Evolutionary conservation across 2,113 vertebrate genomes (phyloP).

Genomic region (Urocolius indicus): DNA sequence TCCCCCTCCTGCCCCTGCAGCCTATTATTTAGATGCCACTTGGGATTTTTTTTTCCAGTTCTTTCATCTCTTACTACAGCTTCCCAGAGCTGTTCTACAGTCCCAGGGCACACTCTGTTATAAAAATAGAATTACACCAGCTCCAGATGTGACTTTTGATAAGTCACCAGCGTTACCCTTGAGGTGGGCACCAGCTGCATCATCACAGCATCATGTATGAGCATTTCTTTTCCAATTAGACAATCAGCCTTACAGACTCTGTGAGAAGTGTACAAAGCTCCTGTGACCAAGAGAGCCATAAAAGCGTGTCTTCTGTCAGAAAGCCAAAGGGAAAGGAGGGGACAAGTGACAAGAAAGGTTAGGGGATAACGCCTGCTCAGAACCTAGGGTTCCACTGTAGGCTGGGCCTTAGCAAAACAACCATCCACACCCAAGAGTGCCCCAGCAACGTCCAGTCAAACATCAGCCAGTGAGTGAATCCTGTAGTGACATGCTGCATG

Average conservation of each 20-base stretch:
- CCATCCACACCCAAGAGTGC: neutral
- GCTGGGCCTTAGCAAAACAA: neutral
- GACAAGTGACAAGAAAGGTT: neutral
- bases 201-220: neutral
- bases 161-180: neutral
- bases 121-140: neutral
- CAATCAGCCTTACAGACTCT: neutral
- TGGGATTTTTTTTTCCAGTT: neutral
- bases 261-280: neutral
- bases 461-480: neutral
- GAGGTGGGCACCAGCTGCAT: neutral
- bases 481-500: neutral
- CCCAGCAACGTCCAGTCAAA: neutral
- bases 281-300: neutral
- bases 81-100: neutral
- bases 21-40: neutral
- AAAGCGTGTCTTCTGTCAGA: neutral
- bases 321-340: neutral
- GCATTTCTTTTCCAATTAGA: neutral
- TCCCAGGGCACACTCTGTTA: neutral
- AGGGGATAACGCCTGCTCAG: neutral
- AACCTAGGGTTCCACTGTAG: neutral
- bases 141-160: neutral
- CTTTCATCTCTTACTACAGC: conserved; percentile 5
- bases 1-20: neutral